Conservation (phyloP, 2,888 invertebrate genomes). For the Acronicta leporina region DNA sequence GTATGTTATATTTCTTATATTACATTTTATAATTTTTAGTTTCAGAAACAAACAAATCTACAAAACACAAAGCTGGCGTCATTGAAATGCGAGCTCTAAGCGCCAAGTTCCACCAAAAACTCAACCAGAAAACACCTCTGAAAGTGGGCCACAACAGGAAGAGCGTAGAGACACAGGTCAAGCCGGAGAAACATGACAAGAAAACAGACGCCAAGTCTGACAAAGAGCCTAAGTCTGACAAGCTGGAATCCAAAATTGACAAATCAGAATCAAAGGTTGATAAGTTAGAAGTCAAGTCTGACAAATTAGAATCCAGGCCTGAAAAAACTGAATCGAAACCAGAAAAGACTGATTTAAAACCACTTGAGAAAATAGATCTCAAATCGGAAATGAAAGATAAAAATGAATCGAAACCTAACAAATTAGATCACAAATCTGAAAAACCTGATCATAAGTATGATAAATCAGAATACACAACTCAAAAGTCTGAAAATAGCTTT, state of each 20-base stretch:
- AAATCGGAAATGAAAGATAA: constrained; percentile 60
- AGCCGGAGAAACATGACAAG: constrained; percentile 62
- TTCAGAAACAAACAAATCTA: constrained; percentile 77
- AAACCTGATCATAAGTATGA: constrained; percentile 42
- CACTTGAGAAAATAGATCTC: constrained; percentile 50
- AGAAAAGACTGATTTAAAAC: constrained; percentile 56
- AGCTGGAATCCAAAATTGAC: constrained; percentile 34
- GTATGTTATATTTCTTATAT: no score
- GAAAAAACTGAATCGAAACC: constrained; percentile 53
- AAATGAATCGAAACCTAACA: constrained; percentile 39
- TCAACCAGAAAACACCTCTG: constrained; percentile 64
- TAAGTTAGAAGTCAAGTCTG: constrained; percentile 28
- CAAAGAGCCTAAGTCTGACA: constrained; percentile 30
- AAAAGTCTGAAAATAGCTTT: constrained; percentile 13
- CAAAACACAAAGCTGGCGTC: constrained; percentile 83
- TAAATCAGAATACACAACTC: constrained; percentile 37
- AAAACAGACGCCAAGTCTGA: constrained; percentile 62
- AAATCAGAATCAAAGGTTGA: constrained; percentile 33
- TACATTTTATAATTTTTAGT: constrained; percentile 32
- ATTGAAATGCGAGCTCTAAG: constrained; percentile 87
- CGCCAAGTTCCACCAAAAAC: constrained; percentile 80
- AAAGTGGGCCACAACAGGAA: constrained; percentile 76
- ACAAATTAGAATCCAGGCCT: constrained; percentile 47
- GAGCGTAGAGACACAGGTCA: constrained; percentile 73
- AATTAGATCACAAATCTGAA: constrained; percentile 37